These are phyloP conservation scores for Hydropsyche betteni DNA, from an alignment of 2,888 invertebrate species.

Conservation along the genomic window DNA sequence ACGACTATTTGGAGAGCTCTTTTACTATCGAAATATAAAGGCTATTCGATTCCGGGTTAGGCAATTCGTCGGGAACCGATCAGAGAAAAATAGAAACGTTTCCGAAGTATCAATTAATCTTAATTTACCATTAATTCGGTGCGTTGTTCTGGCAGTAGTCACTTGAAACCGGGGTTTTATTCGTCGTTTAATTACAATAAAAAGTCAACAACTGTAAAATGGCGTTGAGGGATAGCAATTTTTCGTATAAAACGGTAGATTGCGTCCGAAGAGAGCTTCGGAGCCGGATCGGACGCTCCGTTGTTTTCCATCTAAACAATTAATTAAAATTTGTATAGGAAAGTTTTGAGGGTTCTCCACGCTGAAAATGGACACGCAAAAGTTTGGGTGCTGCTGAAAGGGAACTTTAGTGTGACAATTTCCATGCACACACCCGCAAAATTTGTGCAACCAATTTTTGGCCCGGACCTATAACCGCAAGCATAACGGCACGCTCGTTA, in stretches of 20 bases:
- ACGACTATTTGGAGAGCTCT: slow-evolving; percentile 9
- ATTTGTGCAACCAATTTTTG: slow-evolving; percentile 17
- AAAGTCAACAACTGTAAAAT: slow-evolving; percentile 8
- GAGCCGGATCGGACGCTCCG: slow-evolving; percentile 6
- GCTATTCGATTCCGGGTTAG: neutral
- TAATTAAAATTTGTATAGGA: slow-evolving; percentile 17
- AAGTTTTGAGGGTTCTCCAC: slow-evolving; percentile 11
- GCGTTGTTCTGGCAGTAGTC: neutral
- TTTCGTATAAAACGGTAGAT: no score
- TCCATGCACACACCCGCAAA: slow-evolving; percentile 15
- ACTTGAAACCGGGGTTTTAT: neutral
- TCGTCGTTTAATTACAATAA: slow-evolving; percentile 18
- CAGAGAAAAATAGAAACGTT: slow-evolving; percentile 13
- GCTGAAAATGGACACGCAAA: slow-evolving; percentile 20
- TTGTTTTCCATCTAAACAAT: neutral
- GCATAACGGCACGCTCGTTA: slow-evolving; percentile 3
- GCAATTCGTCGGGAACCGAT: slow-evolving; percentile 9
- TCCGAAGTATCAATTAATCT: slow-evolving; percentile 23
- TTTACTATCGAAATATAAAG: neutral
- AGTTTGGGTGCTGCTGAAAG: slow-evolving; percentile 23
- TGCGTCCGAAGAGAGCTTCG: slow-evolving; percentile 2
- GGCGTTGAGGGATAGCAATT: no score
- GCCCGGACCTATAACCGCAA: neutral
- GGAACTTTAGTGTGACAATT: slow-evolving; percentile 26
- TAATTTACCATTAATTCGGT: slow-evolving; percentile 20